These are phyloP conservation scores for Clavelina lepadiformis DNA, from an alignment of 23 tunicate genomes.

Conservation along the genomic window DNA sequence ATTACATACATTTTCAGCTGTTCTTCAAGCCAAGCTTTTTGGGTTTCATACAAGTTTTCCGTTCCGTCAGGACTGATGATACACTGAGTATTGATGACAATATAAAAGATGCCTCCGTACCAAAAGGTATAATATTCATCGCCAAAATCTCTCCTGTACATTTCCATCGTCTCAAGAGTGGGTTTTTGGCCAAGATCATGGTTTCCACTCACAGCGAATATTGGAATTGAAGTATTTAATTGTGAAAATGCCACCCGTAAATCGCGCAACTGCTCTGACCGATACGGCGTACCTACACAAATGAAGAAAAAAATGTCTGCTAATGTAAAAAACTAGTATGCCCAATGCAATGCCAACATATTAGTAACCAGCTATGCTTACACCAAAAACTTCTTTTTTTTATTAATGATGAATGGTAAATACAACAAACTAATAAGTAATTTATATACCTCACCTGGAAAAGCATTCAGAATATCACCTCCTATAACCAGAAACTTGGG, in stretches of 20 bases:
- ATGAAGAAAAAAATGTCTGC: constrained; percentile 18
- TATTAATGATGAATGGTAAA: no score
- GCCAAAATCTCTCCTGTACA: constrained; percentile 50
- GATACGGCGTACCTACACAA: constrained; percentile 23
- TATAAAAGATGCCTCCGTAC: constrained; percentile 73
- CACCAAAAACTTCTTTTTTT: no score
- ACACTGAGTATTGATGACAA: constrained; percentile 69
- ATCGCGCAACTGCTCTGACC: constrained; percentile 34
- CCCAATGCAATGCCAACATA: neutral
- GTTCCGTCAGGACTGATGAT: constrained; percentile 24
- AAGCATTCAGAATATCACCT: constrained; percentile 72
- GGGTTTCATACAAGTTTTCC: constrained; percentile 29
- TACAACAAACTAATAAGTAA: no score
- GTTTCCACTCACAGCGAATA: constrained; percentile 69
- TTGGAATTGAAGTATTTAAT: constrained; percentile 44
- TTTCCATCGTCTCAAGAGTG: constrained; percentile 31
- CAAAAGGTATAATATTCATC: constrained; percentile 82
- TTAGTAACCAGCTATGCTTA: no score
- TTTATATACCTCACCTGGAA: no score
- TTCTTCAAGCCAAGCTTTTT: constrained; percentile 49
- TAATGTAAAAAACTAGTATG: no score
- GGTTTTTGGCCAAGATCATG: constrained; percentile 88
- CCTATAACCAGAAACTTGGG: constrained; percentile 68
- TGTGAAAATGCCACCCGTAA: constrained; percentile 23
- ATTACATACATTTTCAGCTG: constrained; percentile 43